phyloP scores from a whole-genome alignment of 2,797 vertebrate species.

The Champsocephalus gunnari region DNA sequence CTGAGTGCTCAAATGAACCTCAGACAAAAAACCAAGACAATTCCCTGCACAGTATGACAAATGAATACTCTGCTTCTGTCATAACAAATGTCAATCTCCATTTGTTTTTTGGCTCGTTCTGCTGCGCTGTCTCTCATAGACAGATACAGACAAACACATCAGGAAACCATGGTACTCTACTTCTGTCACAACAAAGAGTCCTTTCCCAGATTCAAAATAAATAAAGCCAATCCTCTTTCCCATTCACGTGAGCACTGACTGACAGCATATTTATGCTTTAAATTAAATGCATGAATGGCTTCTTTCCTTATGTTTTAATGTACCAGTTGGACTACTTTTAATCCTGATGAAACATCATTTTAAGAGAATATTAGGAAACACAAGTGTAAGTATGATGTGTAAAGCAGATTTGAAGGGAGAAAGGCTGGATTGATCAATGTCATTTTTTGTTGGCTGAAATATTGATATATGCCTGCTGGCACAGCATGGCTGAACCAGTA shows the following conservation, averaged over 20 bases:
- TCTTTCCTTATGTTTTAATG: not conserved
- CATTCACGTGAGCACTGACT: conserved; percentile 1
- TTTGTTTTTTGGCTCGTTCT: conserved; percentile 33
- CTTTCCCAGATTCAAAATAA: conserved; percentile 39
- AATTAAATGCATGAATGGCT: not conserved
- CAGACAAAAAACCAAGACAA: not conserved
- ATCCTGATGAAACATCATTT: not conserved
- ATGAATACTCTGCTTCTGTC: conserved; percentile 41
- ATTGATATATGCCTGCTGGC: not conserved
- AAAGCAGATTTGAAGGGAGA: not conserved
- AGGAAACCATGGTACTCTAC: conserved; percentile 27
- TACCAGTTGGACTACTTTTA: not conserved
- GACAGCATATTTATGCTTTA: conserved; percentile 7
- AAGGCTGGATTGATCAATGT: not conserved
- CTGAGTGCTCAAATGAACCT: conserved; percentile 16
- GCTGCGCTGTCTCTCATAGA: conserved; percentile 4
- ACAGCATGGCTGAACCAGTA: not conserved
- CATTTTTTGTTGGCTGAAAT: not conserved
- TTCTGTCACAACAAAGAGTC: conserved; percentile 63
- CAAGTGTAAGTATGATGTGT: not conserved
- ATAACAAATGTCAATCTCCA: conserved; percentile 54
- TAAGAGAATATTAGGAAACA: not conserved
- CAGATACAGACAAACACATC: conserved; percentile 33
- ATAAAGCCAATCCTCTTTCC: conserved; percentile 13
- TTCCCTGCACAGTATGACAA: too few relatives aligned